Base-by-base conservation (phyloP, 2,113 vertebrate genomes). In the Poeciliopsis turrubarensis region DNA sequence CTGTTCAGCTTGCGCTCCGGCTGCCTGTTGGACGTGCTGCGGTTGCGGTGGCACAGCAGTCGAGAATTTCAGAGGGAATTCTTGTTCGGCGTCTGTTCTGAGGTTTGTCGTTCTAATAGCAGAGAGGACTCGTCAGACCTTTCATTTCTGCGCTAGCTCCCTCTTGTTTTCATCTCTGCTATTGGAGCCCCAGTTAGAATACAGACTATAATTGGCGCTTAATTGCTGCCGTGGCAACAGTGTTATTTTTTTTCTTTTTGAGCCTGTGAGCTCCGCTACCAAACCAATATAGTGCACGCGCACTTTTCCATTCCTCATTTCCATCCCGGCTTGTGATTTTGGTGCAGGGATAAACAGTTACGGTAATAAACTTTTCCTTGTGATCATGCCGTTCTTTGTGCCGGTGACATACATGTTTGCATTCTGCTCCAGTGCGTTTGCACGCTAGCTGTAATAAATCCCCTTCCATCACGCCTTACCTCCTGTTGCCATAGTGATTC, bases 181-280 rank as follows among this genome's bases (percentile, higher is more conserved):
- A 72, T 79, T 27, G 5, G 75, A 82, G 60, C 67, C 80, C 76
- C 79, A 64, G 54, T 82, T 86, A 89, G 81, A 89, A 85, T 86
- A 85, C 73, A 80, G 77, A 81, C 89, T 90, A 89, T 91, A 92
- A 92, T 86, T 92, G 91, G 88, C 80, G 74, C 86, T 85, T 93
- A 92, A 93, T 93, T 93, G 90, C 92, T 93, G 91, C 91, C 86
- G 80, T 91, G 90, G 91, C 90, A 92, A 92, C 92, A 65, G 90
- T 89, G 83, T 88, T 91, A 2, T 37, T 37, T 37, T 37, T 31
- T 37, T 37, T 37, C 10, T 37, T 86, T 91, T 89, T 89, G 87
- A 85, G 81, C 85, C 81, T 65, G 74, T 67, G 3, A 70, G 51
- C 69, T 69, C 39, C 66, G 73, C 75, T 85, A 87, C 80, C 84